phyloP scores from a whole-genome alignment of 2,113 vertebrate species.

The Rhynchomys soricoides region DNA sequence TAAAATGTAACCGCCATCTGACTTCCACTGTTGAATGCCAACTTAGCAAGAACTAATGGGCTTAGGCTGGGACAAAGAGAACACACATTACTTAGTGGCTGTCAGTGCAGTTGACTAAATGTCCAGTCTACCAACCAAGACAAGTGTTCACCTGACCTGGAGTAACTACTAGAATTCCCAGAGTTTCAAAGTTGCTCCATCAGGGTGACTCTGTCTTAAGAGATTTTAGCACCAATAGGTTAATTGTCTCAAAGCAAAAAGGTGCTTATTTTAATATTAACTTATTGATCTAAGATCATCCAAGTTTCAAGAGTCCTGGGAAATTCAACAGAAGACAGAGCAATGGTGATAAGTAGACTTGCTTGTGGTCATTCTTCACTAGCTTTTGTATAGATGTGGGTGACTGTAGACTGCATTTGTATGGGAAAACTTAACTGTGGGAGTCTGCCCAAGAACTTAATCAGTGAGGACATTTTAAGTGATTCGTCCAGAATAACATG shows the following conservation, averaged over 20 bases:
- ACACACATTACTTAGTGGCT: constrained; percentile 83
- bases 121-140: not conserved
- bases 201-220: not conserved
- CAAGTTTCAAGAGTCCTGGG: not conserved
- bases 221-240: not conserved
- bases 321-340: constrained; percentile 24
- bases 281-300: constrained; percentile 8
- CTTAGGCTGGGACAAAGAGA: constrained; percentile 82
- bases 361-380: not conserved
- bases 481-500: not conserved
- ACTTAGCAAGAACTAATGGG: constrained; percentile 76
- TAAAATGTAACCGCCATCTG: constrained; percentile 87
- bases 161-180: constrained; percentile 47
- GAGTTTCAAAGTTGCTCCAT: not conserved
- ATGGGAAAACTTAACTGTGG: not conserved
- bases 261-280: constrained; percentile 33
- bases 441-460: not conserved
- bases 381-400: not conserved
- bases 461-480: not conserved
- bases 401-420: not conserved
- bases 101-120: constrained; percentile 67
- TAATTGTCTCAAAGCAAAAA: constrained; percentile 35
- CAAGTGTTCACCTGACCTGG: not conserved
- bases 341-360: not conserved
- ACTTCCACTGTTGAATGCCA: constrained; percentile 81